Conservation (phyloP, 1,140 invertebrate species). For the Drosophila chauvacae region DNA sequence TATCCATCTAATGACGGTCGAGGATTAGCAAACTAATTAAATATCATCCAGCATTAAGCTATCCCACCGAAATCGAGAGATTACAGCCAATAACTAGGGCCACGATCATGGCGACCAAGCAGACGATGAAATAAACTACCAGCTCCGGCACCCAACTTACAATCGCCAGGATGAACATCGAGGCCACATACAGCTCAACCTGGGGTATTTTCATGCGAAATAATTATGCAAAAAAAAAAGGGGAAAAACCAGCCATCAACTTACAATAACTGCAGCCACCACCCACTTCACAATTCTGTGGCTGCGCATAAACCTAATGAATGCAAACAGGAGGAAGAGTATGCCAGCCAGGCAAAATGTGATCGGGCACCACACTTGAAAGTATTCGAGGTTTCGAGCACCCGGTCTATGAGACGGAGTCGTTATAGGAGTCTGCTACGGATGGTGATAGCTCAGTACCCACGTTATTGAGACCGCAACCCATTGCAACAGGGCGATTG, state of each 20-base stretch:
- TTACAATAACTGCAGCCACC: slow-evolving; percentile 37
- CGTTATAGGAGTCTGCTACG: not conserved
- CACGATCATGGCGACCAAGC: not conserved
- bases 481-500: slow-evolving; percentile 1
- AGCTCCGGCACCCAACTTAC: slow-evolving; percentile 16
- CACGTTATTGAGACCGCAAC: slow-evolving; percentile 20
- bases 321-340: slow-evolving; percentile 36
- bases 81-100: slow-evolving; percentile 20
- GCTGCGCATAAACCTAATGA: slow-evolving; percentile 14
- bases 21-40: not conserved
- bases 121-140: slow-evolving; percentile 16
- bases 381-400: not conserved
- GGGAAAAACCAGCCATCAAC: slow-evolving; percentile 1
- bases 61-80: slow-evolving; percentile 32
- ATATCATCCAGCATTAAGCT: too few relatives aligned
- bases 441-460: slow-evolving; percentile 5
- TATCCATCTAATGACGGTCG: slow-evolving; percentile 45
- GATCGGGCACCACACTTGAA: not conserved
- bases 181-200: slow-evolving; percentile 52
- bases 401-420: not conserved
- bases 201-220: not conserved
- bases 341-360: slow-evolving; percentile 12
- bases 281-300: not conserved
- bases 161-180: slow-evolving; percentile 24
- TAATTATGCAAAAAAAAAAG: not conserved